A percentile compares a stretch with the other conserved stretches of the same genome.
Conservation (phyloP, 2,888 invertebrate genomes). For the Melanotus villosus region DNA sequence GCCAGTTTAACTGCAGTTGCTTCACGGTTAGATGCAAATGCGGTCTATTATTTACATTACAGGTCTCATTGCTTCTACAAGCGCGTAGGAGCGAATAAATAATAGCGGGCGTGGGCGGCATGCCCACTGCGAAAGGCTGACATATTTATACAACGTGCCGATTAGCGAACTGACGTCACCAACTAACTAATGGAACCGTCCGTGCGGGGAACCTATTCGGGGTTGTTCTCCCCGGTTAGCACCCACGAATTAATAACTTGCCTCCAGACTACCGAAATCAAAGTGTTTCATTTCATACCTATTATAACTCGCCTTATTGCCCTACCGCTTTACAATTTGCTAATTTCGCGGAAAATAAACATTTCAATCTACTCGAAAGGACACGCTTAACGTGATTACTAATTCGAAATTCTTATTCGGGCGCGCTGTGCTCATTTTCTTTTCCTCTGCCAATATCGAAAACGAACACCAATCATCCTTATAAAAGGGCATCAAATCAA, state of each 20-base stretch:
- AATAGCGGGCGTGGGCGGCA: slow-evolving; percentile 34
- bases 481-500: no score
- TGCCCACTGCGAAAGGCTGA: slow-evolving; percentile 37
- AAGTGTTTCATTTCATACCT: slow-evolving; percentile 32
- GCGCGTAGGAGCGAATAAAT: slow-evolving; percentile 44
- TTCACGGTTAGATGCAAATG: slow-evolving; percentile 43
- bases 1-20: slow-evolving; percentile 40
- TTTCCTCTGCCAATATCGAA: no score
- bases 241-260: slow-evolving; percentile 10
- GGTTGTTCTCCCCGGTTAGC: slow-evolving; percentile 26
- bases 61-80: slow-evolving; percentile 39
- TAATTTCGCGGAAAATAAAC: slow-evolving; percentile 31
- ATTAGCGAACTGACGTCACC: slow-evolving; percentile 37
- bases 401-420: no score
- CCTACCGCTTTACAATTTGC: slow-evolving; percentile 7
- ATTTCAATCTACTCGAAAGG: not conserved
- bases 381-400: no score
- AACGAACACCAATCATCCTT: no score
- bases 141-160: slow-evolving; percentile 36
- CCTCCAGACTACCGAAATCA: slow-evolving; percentile 20
- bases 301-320: slow-evolving; percentile 22
- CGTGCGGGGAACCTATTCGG: slow-evolving; percentile 21
- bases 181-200: slow-evolving; percentile 25
- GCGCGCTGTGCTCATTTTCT: no score
- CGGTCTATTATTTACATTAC: slow-evolving; percentile 43